These are phyloP conservation scores for Philonicus albiceps DNA, from an alignment of 2,888 invertebrate species.

Conservation along the genomic window DNA sequence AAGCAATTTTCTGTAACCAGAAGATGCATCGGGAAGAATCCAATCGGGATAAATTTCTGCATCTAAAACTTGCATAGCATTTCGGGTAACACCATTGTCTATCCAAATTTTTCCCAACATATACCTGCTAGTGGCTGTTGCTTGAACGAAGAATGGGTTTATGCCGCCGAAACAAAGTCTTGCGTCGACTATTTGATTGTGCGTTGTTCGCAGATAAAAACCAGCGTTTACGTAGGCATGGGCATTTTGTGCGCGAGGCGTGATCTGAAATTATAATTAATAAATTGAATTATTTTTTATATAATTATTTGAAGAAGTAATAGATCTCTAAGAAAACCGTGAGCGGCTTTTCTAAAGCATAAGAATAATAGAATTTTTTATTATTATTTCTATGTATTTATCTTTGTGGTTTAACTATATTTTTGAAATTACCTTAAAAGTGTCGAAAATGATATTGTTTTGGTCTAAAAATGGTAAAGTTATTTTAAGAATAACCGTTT, in stretches of 20 bases:
- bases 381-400: too few relatives aligned
- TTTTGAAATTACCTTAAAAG: conserved; percentile 55
- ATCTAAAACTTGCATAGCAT: conserved; percentile 65
- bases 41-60: conserved; percentile 71
- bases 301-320: too few relatives aligned
- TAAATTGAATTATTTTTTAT: neutral
- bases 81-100: conserved; percentile 63
- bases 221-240: conserved; percentile 77
- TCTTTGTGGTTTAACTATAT: too few relatives aligned
- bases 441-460: conserved; percentile 63
- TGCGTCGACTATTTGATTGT: conserved; percentile 56
- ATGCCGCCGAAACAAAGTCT: conserved; percentile 71
- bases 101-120: conserved; percentile 63
- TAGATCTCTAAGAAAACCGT: too few relatives aligned
- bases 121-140: conserved; percentile 63
- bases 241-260: conserved; percentile 72
- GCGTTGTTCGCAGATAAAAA: conserved; percentile 68
- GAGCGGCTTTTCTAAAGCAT: too few relatives aligned
- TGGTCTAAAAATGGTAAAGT: conserved; percentile 62
- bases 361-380: too few relatives aligned
- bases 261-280: conserved; percentile 63
- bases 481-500: conserved; percentile 70
- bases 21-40: conserved; percentile 70
- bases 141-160: conserved; percentile 64
- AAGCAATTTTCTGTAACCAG: conserved; percentile 71